phyloP scores from a whole-genome alignment of 2,888 invertebrate genomes.

The Eilema depressum region DNA sequence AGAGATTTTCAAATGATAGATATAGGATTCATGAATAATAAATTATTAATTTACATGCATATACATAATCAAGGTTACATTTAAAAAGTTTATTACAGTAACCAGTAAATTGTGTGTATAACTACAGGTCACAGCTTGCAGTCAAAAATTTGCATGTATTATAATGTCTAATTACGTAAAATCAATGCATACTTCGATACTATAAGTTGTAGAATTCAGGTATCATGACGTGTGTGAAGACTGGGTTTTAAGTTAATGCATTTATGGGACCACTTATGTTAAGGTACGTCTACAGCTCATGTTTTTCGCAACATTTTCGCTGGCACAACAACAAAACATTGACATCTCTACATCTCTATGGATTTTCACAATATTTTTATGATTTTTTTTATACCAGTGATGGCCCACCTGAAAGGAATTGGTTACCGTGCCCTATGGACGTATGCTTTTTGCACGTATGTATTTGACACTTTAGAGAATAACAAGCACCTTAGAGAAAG shows the following conservation, averaged over 20 bases:
- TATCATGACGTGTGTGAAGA: conserved; percentile 23
- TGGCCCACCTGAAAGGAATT: too few relatives aligned
- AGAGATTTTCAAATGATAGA: conserved; percentile 38
- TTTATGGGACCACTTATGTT: conserved; percentile 19
- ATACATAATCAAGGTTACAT: conserved; percentile 28
- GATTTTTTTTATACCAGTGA: too few relatives aligned
- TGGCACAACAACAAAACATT: too few relatives aligned
- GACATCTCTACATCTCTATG: too few relatives aligned
- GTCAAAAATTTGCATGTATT: conserved; percentile 30
- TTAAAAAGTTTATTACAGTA: conserved; percentile 28
- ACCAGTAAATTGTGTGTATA: conserved; percentile 29
- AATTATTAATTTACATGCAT: conserved; percentile 36
- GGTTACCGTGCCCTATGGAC: too few relatives aligned
- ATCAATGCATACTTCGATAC: conserved; percentile 26
- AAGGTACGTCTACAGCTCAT: too few relatives aligned
- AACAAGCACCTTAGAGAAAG: too few relatives aligned
- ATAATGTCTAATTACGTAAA: conserved; percentile 27
- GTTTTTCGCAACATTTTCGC: too few relatives aligned
- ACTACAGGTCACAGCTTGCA: conserved; percentile 20
- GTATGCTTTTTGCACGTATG: too few relatives aligned
- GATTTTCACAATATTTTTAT: too few relatives aligned
- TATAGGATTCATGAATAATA: conserved; percentile 29
- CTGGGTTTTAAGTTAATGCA: conserved; percentile 25
- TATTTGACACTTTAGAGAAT: too few relatives aligned
- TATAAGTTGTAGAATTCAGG: conserved; percentile 9